phyloP scores from a whole-genome alignment of 2,113 vertebrate genomes.

The Fukomys damarensis region DNA sequence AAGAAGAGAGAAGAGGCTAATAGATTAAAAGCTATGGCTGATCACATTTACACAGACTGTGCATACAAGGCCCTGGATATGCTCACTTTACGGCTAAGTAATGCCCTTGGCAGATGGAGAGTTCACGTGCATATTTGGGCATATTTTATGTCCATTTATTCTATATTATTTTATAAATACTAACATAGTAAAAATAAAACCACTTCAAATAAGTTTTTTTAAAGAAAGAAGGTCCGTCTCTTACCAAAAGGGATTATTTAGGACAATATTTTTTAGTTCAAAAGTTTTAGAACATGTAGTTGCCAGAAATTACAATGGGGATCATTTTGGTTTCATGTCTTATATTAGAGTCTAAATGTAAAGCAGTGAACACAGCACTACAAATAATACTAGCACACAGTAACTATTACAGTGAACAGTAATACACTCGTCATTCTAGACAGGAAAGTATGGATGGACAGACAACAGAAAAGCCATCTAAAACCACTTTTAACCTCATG shows the following conservation, averaged over 20 bases:
- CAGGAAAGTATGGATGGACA: not conserved
- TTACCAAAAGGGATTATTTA: constrained; percentile 13
- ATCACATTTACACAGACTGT: constrained; percentile 54
- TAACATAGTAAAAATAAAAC: constrained; percentile 69
- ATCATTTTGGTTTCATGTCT: not conserved
- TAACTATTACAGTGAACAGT: not conserved
- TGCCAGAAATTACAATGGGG: constrained; percentile 32
- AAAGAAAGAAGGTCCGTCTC: not conserved
- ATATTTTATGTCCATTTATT: constrained; percentile 70
- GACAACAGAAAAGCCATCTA: not conserved
- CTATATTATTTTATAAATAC: constrained; percentile 65
- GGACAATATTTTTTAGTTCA: not conserved
- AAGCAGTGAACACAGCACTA: not conserved
- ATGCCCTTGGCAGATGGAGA: constrained; percentile 55
- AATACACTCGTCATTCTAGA: not conserved
- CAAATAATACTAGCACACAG: not conserved
- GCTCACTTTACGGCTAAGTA: constrained; percentile 51
- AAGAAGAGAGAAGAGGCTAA: constrained; percentile 49
- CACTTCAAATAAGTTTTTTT: constrained; percentile 35
- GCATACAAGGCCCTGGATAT: constrained; percentile 27
- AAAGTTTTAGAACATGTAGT: constrained; percentile 30
- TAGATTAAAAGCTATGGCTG: constrained; percentile 68
- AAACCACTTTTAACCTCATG: not conserved
- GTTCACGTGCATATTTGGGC: constrained; percentile 24
- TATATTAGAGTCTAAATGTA: not conserved